Evolutionary conservation across 2,888 invertebrate species (phyloP).

Genomic region (Sphecodes monilicornis): DNA sequence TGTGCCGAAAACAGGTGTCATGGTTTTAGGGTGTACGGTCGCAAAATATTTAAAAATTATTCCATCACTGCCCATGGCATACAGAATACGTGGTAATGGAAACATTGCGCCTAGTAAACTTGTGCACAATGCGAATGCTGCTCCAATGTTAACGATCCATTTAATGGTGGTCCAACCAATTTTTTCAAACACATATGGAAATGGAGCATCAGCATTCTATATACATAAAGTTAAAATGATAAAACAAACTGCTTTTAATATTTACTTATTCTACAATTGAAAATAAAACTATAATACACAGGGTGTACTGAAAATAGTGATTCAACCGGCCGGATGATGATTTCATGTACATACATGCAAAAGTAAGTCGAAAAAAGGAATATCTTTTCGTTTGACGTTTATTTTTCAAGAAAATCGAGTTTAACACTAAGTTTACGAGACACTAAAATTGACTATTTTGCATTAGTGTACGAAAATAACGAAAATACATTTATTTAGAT

Average conservation of each 20-base stretch:
- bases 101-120: slow-evolving; percentile 95
- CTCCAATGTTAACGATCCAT: slow-evolving; percentile 96
- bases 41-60: slow-evolving; percentile 91
- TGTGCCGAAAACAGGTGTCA: slow-evolving; percentile 93
- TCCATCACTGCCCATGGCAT: slow-evolving; percentile 96
- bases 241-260: not conserved
- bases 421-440: no score
- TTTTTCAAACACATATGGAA: slow-evolving; percentile 93
- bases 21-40: slow-evolving; percentile 89
- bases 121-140: slow-evolving; percentile 96
- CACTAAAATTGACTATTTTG: no score
- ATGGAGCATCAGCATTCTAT: slow-evolving; percentile 93
- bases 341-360: not conserved
- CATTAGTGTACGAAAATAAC: no score
- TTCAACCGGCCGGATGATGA: not conserved
- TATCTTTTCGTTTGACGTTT: not conserved
- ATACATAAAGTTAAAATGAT: slow-evolving; percentile 59
- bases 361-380: not conserved
- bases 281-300: not conserved
- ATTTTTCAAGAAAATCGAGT: not conserved
- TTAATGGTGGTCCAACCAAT: slow-evolving; percentile 92
- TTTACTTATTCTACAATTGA: not conserved
- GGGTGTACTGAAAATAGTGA: not conserved
- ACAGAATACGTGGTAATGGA: slow-evolving; percentile 94
- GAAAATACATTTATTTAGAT: no score